Evolutionary conservation across 1,140 invertebrate genomes (phyloP).

Genomic region (Drosophila pseudoobscura): DNA sequence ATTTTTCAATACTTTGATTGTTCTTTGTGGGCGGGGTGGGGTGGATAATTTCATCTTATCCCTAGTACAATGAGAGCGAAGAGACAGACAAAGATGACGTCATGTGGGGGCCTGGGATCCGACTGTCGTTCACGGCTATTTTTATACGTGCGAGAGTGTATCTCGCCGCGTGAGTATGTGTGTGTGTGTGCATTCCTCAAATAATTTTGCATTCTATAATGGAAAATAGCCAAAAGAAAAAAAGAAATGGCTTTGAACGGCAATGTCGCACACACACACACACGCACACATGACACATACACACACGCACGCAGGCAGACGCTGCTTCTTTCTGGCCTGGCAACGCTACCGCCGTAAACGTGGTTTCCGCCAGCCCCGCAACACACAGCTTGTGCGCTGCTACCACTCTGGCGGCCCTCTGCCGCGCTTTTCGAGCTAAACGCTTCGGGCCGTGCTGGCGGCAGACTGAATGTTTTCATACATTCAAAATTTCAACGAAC

Average conservation of each 20-base stretch:
- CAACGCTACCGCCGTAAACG: too few relatives aligned
- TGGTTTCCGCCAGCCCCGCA: too few relatives aligned
- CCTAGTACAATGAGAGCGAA: too few relatives aligned
- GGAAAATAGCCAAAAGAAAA: conserved; percentile 41
- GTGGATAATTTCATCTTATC: too few relatives aligned
- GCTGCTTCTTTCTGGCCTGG: conserved; percentile 19
- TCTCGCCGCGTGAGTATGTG: conserved; percentile 22
- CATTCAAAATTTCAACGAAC: conserved; percentile 77
- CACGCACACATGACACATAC: not conserved
- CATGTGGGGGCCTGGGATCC: conserved; percentile 34
- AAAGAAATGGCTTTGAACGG: conserved; percentile 4
- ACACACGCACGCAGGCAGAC: not conserved
- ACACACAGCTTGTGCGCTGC: conserved; percentile 2
- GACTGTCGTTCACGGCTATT: conserved; percentile 36
- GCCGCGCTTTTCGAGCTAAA: conserved; percentile 61
- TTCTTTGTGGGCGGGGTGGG: conserved; percentile 41
- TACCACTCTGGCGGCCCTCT: conserved; percentile 52
- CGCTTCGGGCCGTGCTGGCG: conserved; percentile 71
- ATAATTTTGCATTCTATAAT: conserved; percentile 66
- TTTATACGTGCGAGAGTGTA: conserved; percentile 12
- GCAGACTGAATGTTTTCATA: conserved; percentile 76
- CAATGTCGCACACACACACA: conserved; percentile 6
- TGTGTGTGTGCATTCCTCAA: conserved; percentile 54
- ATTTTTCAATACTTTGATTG: conserved; percentile 57
- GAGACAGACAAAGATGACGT: conserved; percentile 40